Base-by-base conservation (phyloP, 2,113 vertebrate genomes). In the Pygoscelis adeliae region DNA sequence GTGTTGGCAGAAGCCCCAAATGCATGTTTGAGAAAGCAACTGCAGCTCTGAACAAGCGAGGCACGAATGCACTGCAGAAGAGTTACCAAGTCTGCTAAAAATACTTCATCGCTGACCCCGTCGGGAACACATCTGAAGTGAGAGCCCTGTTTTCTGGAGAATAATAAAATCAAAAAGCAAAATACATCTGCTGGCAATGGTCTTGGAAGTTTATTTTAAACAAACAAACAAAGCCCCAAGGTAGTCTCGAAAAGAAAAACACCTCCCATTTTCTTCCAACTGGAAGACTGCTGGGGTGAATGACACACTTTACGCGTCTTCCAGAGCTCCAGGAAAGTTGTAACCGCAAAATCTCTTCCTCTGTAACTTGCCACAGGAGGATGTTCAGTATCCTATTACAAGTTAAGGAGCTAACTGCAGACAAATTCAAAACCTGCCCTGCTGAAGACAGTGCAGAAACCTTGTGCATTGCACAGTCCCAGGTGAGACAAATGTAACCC, bases 1-100 rank as follows among this genome's bases (percentile, higher is more conserved):
- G 95, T 76, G 90, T 93, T 98, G 98, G 98, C 98, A 96, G 95
- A 52, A 93, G 78, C 89, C 95, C 95, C 58, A 62, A 94, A 61
- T 17, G 71, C 72, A 36, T 92, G 95, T 97, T 97, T 95, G 96
- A 97, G 97, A 98, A 97, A 97, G 97, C 97, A 95, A 97, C 92
- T 94, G 96, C 87, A 84, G 95, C 96, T 97, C 85, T 71, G 86
- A 96, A 96, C 96, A 95, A 97, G 94, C 26, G 5, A 96, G 96
- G 97, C 97, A 96, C 78, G 95, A 96, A 92, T 3, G 19, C 20
- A 8, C 90, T 83, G 85, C 87, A 87, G 74, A 87, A 89, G 66
- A 91, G 83, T 77, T 88, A 96, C 92, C 2, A 15, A 90, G 46
- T 42, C 85, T 86, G 95, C 93, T 94, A 88, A 97, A 98, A 98